phyloP scores from a whole-genome alignment of 2,797 vertebrate species.

The Pseudochaenichthys georgianus region DNA sequence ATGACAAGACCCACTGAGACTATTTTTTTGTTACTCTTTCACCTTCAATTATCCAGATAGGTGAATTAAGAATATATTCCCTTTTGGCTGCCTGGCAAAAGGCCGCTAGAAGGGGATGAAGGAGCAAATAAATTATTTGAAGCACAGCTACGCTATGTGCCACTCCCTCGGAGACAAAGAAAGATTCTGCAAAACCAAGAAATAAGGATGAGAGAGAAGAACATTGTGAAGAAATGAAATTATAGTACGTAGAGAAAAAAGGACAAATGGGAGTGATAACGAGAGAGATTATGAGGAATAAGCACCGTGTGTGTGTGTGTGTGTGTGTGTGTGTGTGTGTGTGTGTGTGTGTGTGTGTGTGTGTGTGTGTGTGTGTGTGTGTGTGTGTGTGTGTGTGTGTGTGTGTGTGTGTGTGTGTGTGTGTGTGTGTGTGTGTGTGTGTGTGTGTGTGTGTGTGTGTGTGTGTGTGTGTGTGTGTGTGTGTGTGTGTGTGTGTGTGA shows the following conservation, averaged over 20 bases:
- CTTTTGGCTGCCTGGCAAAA: constrained; percentile 40
- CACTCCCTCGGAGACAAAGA: constrained; percentile 42
- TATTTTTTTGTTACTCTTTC: constrained; percentile 16
- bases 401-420: too few relatives aligned
- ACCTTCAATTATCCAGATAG: constrained; percentile 54
- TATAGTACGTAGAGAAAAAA: constrained; percentile 16
- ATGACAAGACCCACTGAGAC: constrained; percentile 19
- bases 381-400: too few relatives aligned
- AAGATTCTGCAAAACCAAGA: constrained; percentile 13
- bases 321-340: not conserved
- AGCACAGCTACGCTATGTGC: constrained; percentile 34
- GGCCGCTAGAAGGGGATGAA: constrained; percentile 29
- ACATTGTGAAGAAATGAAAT: constrained; percentile 20
- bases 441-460: not conserved
- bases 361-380: too few relatives aligned
- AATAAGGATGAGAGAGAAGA: constrained; percentile 17
- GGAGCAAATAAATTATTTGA: constrained; percentile 67
- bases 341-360: not conserved
- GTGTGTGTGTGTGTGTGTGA: not conserved
- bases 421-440: too few relatives aligned
- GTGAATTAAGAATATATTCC: constrained; percentile 45
- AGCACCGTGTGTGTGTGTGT: not conserved
- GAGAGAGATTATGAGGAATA: constrained; percentile 34
- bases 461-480: not conserved
- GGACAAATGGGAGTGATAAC: constrained; percentile 8